Percentiles rank a stretch among this genome's conserved stretches.
These are phyloP conservation scores for Merluccius polli DNA, from an alignment of 2,797 vertebrate genomes.

Conservation along the genomic window DNA sequence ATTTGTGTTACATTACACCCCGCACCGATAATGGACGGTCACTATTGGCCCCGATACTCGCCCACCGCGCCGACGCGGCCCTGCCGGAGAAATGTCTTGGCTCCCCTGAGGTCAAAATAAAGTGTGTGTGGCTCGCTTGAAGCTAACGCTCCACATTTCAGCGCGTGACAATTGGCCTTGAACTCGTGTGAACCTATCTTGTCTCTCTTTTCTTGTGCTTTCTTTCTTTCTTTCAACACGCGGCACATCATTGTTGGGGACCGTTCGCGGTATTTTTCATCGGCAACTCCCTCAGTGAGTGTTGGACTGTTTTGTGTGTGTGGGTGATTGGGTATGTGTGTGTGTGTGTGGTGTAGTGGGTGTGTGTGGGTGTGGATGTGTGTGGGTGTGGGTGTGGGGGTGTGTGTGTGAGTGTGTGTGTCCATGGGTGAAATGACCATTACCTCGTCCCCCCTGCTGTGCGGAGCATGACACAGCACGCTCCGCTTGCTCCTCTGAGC, in stretches of 20 bases:
- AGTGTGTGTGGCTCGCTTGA: background rate
- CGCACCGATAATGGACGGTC: background rate
- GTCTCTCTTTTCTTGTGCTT: background rate
- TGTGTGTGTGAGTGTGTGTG: conserved; percentile 29
- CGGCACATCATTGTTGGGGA: background rate
- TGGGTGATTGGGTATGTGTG: too few species aligned
- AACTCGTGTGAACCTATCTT: background rate
- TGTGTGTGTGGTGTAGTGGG: background rate
- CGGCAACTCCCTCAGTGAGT: background rate
- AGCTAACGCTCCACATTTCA: background rate
- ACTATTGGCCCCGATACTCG: too few species aligned
- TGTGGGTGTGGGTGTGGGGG: background rate
- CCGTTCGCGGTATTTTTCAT: background rate
- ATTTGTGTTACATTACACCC: background rate
- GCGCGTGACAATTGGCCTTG: background rate
- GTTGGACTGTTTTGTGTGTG: background rate
- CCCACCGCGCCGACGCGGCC: background rate
- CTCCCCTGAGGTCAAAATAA: background rate
- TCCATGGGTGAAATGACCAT: conserved; percentile 67
- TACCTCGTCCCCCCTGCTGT: conserved; percentile 45
- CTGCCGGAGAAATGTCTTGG: background rate
- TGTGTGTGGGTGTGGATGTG: conserved; percentile 1
- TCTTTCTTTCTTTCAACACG: background rate
- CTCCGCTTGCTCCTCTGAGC: conserved; percentile 29
- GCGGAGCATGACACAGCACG: conserved; percentile 54